Base-by-base conservation (phyloP, 1,140 invertebrate genomes). In the Calosoma granatense region DNA sequence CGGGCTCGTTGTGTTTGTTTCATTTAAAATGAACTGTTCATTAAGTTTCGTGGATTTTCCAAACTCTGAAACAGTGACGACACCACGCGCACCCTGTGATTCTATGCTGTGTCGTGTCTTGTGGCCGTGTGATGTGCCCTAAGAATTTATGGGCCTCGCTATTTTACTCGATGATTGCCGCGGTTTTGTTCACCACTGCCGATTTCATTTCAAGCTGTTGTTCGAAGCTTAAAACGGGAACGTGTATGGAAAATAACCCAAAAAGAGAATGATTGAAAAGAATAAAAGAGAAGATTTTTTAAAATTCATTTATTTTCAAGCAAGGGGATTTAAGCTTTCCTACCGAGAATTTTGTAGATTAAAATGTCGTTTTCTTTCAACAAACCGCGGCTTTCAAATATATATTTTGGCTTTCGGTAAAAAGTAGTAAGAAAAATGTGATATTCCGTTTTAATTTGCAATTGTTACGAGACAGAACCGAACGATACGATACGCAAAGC, bases 401-500 rank as follows among this genome's bases (percentile, higher is more conserved):
- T 14, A 14, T 6, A 30, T 6, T 69, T 66, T 64, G 61, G 51
- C 61, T 60, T 64, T 64, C 67, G 67, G 67, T 68, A 68, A 69
- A 65, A 59, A 62, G 63, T 66, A 69, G 69, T 66, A 64, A 68
- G 68, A 64, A 67, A 61, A 59, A 61, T 65, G 63, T 67, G 67
- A 69, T 67, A 65, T 62, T 64, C 61, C 65, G 62, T 60, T 64
- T 68, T 68, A 68, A 67, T 56, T 60, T 63, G 64, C 64, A 63
- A 70, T 70, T 70, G 69, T 70, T 68, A 70, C 69, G 26, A 30
- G 26, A 30, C 6, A 6, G 26, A 30, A 30, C 6, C 14, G 26
- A 30, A 14, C 4, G 26, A n/a, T 30, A 30, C 6, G 14, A 14
- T 30, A 30, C 26, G 26, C 14, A 30, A 30, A 30, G 26, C 4